Percentiles rank a stretch among this genome's conserved stretches.
phyloP scores from a whole-genome alignment of 2,113 vertebrate genomes.

The Mus spicilegus region DNA sequence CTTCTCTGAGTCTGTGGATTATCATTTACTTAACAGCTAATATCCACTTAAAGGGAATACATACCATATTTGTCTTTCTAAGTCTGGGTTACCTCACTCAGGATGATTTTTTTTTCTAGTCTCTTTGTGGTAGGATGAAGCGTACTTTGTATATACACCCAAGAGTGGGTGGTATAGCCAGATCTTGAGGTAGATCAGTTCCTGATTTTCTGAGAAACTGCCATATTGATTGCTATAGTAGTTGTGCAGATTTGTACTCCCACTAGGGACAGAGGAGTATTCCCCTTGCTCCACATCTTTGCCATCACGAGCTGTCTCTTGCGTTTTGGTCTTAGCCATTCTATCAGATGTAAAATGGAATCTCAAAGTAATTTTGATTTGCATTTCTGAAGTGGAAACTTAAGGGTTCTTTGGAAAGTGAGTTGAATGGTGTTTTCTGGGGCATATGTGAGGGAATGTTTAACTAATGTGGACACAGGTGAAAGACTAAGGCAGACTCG shows the following conservation, averaged over 20 bases:
- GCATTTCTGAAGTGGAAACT: background rate
- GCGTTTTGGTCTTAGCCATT: background rate
- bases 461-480: too few relatives aligned
- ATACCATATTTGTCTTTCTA: background rate
- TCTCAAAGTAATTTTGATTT: background rate
- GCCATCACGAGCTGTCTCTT: background rate
- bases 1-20: background rate
- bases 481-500: too few relatives aligned
- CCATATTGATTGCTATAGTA: background rate
- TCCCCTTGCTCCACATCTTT: background rate
- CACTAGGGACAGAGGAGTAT: background rate
- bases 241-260: background rate
- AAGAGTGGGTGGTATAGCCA: background rate
- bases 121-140: background rate
- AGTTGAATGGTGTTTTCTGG: too few relatives aligned
- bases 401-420: too few relatives aligned
- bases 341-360: background rate
- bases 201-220: background rate
- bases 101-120: background rate
- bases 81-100: background rate
- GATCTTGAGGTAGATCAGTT: background rate
- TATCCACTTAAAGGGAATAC: background rate
- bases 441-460: too few relatives aligned
- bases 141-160: background rate
- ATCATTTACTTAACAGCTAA: background rate